phyloP scores from a whole-genome alignment of 2,797 vertebrate genomes.

The Echeneis naucrates region DNA sequence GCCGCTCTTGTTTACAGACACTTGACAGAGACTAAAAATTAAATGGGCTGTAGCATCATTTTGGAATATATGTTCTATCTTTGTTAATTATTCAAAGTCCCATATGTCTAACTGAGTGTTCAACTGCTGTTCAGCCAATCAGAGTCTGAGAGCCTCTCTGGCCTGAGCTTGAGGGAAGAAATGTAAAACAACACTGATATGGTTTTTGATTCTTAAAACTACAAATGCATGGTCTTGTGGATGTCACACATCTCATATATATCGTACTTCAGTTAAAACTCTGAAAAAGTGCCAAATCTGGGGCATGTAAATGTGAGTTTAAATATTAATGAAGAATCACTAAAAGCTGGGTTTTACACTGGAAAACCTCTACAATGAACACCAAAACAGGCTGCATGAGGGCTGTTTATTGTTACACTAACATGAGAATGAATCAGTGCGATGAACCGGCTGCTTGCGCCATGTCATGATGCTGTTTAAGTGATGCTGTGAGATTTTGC shows the following conservation, averaged over 20 bases:
- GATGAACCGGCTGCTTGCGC: conserved; percentile 2
- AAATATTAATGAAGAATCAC: background rate
- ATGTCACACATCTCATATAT: too few relatives aligned
- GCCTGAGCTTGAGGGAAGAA: too few relatives aligned
- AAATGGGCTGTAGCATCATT: background rate
- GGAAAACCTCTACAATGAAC: background rate
- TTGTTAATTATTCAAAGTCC: background rate
- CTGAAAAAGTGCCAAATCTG: too few relatives aligned
- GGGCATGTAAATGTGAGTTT: background rate
- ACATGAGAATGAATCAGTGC: background rate
- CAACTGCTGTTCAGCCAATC: too few relatives aligned
- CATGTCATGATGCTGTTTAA: background rate
- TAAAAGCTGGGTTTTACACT: background rate
- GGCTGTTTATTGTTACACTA: conserved; percentile 11
- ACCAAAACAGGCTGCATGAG: background rate
- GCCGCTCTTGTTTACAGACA: conserved; percentile 14
- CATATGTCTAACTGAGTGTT: too few relatives aligned
- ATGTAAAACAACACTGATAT: too few relatives aligned
- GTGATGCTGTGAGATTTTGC: conserved; percentile 1
- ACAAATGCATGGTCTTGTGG: too few relatives aligned
- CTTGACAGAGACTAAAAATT: background rate
- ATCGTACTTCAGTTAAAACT: too few relatives aligned
- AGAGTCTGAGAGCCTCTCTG: too few relatives aligned
- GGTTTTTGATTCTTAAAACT: too few relatives aligned
- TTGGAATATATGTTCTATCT: background rate